Evolutionary conservation across 2,797 vertebrate genomes (phyloP).

Genomic region (Pipistrellus pipistrellus): DNA sequence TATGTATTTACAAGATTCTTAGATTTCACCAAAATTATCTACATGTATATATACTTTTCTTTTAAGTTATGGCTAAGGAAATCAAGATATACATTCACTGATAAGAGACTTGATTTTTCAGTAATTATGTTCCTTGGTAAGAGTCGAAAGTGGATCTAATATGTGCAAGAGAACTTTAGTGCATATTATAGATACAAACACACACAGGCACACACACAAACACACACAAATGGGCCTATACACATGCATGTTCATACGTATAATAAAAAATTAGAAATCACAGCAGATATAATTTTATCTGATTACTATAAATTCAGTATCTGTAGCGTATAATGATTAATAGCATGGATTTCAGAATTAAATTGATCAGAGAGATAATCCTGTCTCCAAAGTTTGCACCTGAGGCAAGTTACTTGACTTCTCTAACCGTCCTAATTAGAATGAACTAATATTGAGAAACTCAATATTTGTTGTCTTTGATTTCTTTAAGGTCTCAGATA

Average conservation of each 20-base stretch:
- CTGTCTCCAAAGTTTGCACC: background rate
- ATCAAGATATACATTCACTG: background rate
- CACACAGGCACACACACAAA: background rate
- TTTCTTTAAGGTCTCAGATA: background rate
- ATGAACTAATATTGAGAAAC: background rate
- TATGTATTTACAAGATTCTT: background rate
- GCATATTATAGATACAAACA: background rate
- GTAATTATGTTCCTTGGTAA: background rate
- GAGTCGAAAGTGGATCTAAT: background rate
- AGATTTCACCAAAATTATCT: background rate
- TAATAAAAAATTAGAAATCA: background rate
- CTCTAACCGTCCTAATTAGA: background rate
- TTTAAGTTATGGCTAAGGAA: background rate
- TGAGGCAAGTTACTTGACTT: background rate
- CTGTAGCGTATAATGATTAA: background rate
- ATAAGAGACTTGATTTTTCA: background rate
- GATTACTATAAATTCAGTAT: background rate
- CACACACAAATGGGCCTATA: background rate
- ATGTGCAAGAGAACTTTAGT: background rate
- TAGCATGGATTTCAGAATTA: background rate
- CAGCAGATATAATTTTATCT: background rate
- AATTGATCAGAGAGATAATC: background rate
- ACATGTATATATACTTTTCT: background rate
- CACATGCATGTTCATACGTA: background rate
- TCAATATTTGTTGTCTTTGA: background rate